Conservation (phyloP, 2,888 invertebrate genomes). For the Cheilosia soror region DNA sequence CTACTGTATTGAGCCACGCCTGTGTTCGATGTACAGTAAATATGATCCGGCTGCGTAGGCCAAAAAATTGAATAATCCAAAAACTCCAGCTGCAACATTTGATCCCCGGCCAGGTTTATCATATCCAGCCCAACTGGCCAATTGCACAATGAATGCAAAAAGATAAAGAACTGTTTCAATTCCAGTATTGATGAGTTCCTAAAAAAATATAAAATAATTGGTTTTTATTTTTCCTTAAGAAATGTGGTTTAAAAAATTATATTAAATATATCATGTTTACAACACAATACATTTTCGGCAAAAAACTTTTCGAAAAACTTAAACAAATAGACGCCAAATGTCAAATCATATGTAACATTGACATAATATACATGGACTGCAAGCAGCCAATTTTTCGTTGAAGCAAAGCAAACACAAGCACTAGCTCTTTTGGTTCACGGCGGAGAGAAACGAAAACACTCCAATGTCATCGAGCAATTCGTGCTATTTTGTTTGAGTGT, state of each 20-base stretch:
- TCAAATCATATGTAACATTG: no score
- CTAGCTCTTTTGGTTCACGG: no score
- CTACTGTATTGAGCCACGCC: constrained; percentile 84
- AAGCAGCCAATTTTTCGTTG: no score
- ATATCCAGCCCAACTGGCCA: constrained; percentile 86
- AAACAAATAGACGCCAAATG: no score
- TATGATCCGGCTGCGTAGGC: constrained; percentile 91
- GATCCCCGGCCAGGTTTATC: constrained; percentile 82
- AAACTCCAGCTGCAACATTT: constrained; percentile 92
- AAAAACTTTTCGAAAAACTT: no score
- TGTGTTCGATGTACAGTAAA: constrained; percentile 90
- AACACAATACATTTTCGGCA: no score
- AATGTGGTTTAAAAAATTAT: not conserved
- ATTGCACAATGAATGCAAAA: constrained; percentile 92
- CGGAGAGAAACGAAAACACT: no score
- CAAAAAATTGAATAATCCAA: constrained; percentile 92
- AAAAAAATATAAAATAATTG: constrained; percentile 79
- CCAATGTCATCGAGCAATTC: no score
- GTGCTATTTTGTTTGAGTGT: no score
- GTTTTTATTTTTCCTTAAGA: not conserved
- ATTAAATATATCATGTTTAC: no score
- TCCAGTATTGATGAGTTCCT: constrained; percentile 92
- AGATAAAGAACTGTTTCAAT: constrained; percentile 89
- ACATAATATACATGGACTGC: no score
- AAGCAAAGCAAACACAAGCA: no score